A percentile compares a stretch with the other conserved stretches of the same genome.
phyloP scores from a whole-genome alignment of 2,888 invertebrate genomes.

The Beris morrisii region DNA sequence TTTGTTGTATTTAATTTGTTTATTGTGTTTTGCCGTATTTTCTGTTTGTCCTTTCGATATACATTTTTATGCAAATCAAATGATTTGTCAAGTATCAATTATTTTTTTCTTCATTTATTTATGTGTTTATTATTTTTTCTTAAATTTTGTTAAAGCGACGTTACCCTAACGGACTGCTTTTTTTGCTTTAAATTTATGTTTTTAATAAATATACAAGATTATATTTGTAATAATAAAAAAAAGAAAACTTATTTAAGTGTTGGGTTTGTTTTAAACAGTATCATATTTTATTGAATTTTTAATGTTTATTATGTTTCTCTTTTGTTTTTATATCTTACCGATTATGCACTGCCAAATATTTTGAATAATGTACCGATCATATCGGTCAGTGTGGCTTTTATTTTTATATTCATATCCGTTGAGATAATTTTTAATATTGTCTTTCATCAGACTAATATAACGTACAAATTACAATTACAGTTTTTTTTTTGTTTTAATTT shows the following conservation, averaged over 20 bases:
- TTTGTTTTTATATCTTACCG: background rate
- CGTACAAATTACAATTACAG: constrained; percentile 30
- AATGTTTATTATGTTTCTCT: background rate
- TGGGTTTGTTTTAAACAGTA: background rate
- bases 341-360: constrained; percentile 2
- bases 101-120: constrained; percentile 14
- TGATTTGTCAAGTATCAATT: constrained; percentile 7
- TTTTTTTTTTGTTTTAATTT: constrained; percentile 9
- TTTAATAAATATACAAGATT: constrained; percentile 27
- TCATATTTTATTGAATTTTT: background rate
- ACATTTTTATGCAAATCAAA: background rate
- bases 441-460: constrained; percentile 31
- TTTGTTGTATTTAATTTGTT: background rate
- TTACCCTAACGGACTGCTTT: constrained; percentile 37
- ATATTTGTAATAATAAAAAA: constrained; percentile 8
- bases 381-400: no score
- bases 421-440: constrained; percentile 23
- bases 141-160: constrained; percentile 37
- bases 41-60: background rate
- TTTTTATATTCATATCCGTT: no score
- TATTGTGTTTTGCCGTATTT: background rate
- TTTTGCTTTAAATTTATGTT: constrained; percentile 15
- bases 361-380: no score
- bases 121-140: constrained; percentile 11
- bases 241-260: constrained; percentile 21